Percentiles rank a stretch among this genome's conserved stretches.
These are phyloP conservation scores for Heterotilapia buettikoferi DNA, from an alignment of 2,113 vertebrate species.

Conservation along the genomic window DNA sequence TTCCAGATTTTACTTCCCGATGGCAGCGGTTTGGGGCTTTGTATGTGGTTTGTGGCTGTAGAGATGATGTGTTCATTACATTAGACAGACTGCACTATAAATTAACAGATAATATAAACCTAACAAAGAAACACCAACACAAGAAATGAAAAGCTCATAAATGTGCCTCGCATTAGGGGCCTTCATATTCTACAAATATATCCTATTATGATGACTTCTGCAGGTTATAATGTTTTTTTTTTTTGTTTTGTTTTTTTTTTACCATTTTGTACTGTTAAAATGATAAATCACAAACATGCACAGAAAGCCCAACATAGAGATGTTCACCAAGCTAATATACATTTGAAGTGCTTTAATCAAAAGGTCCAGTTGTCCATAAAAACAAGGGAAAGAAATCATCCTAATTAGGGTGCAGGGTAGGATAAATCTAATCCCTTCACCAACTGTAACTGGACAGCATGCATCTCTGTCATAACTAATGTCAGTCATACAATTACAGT, in stretches of 20 bases:
- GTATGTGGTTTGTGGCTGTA: background rate
- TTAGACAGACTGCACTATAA: background rate
- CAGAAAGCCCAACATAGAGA: background rate
- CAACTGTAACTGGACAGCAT: background rate
- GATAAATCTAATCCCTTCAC: background rate
- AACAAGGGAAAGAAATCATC: background rate
- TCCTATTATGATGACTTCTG: background rate
- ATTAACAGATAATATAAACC: background rate
- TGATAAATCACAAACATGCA: background rate
- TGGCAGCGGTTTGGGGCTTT: slow-evolving; percentile 23
- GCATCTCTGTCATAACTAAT: background rate
- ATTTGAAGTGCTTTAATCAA: background rate
- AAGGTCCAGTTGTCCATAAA: background rate
- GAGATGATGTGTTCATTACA: background rate
- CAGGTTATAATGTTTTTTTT: fast-evolving
- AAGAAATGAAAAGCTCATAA: background rate
- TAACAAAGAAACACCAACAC: background rate
- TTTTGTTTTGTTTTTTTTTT: fast-evolving
- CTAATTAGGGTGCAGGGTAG: background rate
- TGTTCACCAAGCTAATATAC: background rate
- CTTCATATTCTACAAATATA: background rate
- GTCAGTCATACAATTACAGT: background rate
- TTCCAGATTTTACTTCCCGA: slow-evolving; percentile 59
- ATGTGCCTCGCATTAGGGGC: background rate
- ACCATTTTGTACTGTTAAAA: background rate